Percentiles rank a stretch among this genome's conserved stretches.
phyloP scores from a whole-genome alignment of 2,888 invertebrate genomes.

The Drosophila setosimentum region DNA sequence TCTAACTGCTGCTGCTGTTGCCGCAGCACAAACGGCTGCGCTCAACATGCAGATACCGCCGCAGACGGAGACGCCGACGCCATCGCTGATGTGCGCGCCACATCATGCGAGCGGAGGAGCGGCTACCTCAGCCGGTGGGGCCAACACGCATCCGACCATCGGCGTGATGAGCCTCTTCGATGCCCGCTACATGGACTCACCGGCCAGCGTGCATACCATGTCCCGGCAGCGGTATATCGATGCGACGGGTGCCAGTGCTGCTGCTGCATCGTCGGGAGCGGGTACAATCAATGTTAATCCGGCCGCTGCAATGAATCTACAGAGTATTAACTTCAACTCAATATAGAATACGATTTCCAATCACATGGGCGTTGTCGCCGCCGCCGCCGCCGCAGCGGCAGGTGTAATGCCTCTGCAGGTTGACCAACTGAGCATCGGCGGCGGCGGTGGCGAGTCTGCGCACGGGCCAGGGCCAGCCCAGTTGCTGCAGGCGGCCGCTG shows the following conservation, averaged over 20 bases:
- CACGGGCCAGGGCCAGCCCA: constrained; percentile 51
- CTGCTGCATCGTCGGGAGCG: constrained; percentile 67
- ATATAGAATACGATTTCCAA: constrained; percentile 87
- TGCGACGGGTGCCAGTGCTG: constrained; percentile 73
- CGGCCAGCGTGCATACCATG: constrained; percentile 87
- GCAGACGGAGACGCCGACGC: constrained; percentile 86
- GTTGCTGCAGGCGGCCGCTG: constrained; percentile 70
- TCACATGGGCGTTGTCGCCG: constrained; percentile 67
- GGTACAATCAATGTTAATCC: constrained; percentile 86
- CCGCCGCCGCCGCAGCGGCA: constrained; percentile 58
- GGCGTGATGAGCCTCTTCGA: constrained; percentile 90
- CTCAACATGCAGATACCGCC: constrained; percentile 86
- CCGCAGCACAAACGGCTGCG: constrained; percentile 81
- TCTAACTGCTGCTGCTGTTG: constrained; percentile 82
- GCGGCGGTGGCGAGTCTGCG: constrained; percentile 32
- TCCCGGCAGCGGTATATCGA: constrained; percentile 85
- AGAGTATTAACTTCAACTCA: constrained; percentile 91
- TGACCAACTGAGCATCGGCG: constrained; percentile 42
- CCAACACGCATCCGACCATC: constrained; percentile 86
- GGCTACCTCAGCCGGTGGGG: constrained; percentile 48
- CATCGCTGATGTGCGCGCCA: constrained; percentile 88
- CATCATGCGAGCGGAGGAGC: constrained; percentile 82
- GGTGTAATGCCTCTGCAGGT: constrained; percentile 50
- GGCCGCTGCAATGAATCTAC: constrained; percentile 89
- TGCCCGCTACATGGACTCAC: constrained; percentile 89